Percentiles rank a stretch among this genome's conserved stretches.
These are phyloP conservation scores for Alloscopus bannaensis DNA, from an alignment of 2,888 invertebrate genomes.

Conservation along the genomic window DNA sequence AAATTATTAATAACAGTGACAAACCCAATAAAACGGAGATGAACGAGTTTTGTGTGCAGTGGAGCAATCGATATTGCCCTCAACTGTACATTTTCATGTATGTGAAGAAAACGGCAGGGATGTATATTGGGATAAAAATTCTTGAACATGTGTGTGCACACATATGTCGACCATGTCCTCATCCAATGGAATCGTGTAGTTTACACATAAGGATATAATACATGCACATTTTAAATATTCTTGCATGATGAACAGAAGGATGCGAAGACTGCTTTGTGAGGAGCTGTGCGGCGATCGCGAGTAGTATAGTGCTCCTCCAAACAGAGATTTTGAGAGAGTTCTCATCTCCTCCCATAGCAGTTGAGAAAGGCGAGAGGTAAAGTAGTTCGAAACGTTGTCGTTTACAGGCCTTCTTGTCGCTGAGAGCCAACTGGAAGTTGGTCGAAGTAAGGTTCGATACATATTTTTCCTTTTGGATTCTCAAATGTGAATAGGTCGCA, in stretches of 20 bases:
- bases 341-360: conserved; percentile 37
- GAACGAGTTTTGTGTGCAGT: too few relatives aligned
- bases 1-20: too few relatives aligned
- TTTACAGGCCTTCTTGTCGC: conserved; percentile 54
- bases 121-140: too few relatives aligned
- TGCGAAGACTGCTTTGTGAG: background rate
- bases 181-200: background rate
- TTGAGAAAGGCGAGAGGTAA: conserved; percentile 36
- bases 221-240: too few relatives aligned
- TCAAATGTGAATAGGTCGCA: background rate
- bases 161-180: conserved; percentile 23
- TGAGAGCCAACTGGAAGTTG: conserved; percentile 42
- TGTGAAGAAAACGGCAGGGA: too few relatives aligned
- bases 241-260: background rate
- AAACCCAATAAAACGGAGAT: too few relatives aligned
- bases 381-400: conserved; percentile 52
- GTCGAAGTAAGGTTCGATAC: conserved; percentile 28
- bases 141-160: background rate
- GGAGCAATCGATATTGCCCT: too few relatives aligned
- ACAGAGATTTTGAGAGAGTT: conserved; percentile 43
- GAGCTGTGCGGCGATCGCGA: too few relatives aligned
- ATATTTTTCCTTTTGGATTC: background rate
- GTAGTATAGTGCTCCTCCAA: conserved; percentile 20
- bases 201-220: too few relatives aligned
- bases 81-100: too few relatives aligned